Evolutionary conservation across 2,797 vertebrate genomes (phyloP).

Genomic region (Esox masquinongy): DNA sequence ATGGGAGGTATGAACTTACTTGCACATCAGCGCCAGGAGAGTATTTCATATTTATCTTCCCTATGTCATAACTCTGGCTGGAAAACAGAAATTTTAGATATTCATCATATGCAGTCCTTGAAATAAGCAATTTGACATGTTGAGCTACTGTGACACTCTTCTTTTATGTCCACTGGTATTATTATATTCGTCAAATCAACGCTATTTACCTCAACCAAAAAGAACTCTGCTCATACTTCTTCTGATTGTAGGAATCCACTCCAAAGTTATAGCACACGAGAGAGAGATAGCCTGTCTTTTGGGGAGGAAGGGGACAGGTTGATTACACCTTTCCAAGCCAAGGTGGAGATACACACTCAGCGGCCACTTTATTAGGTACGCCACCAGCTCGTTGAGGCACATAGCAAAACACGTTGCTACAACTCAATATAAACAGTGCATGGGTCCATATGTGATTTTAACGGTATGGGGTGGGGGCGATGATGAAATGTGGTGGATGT

Average conservation of each 20-base stretch:
- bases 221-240: conserved; percentile 82
- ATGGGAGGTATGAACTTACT: conserved; percentile 64
- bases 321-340: background rate
- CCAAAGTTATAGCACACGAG: conserved; percentile 93
- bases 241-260: conserved; percentile 77
- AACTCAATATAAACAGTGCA: background rate
- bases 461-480: no score
- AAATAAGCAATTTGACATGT: background rate
- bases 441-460: no score
- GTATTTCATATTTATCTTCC: conserved; percentile 77
- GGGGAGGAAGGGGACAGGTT: background rate
- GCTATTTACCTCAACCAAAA: conserved; percentile 89
- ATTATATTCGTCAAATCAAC: conserved; percentile 6
- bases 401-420: no score
- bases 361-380: no score
- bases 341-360: no score
- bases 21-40: conserved; percentile 76
- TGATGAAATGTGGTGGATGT: no score
- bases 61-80: conserved; percentile 91
- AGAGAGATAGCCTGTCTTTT: conserved; percentile 82
- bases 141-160: background rate
- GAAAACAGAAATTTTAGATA: conserved; percentile 21
- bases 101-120: background rate
- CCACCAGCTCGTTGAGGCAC: no score
- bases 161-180: background rate